Base-by-base conservation (phyloP, 1,140 invertebrate genomes). In the Drosophila biarmipes region DNA sequence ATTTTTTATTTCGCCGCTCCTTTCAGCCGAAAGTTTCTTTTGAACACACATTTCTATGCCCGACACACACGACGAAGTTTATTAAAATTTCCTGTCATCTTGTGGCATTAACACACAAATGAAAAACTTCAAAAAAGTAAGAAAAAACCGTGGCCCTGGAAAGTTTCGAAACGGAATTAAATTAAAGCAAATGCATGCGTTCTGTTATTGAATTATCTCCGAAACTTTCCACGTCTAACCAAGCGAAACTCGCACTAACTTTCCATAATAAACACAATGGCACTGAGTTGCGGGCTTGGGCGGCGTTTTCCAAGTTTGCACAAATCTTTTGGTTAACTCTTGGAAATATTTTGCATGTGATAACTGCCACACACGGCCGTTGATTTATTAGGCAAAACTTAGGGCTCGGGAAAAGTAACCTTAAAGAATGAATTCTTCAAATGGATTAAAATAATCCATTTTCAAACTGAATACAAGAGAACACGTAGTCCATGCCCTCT, bases 1-100 rank as follows among this genome's bases (percentile, higher is more conserved):
- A 12, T 21, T 31, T 64, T 34, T 12, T 53, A 43, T 45, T 27
- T 27, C 10, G n/a, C 6, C 31, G 15, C 14, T 52, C 48, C 29
- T 59, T 62, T 42, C 35, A 43, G 40, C 52, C n/a, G 8, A 67
- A 54, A 37, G 29, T 31, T 38, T 27, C 45, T 34, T 69, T 67
- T 76, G 57, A 64, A 49, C 62, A 80, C 74, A 56, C 58, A 78
- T 78, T 85, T 80, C 54, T 64, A 73, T 52, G 73, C 80, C 42
- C 45, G 56, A 55, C 54, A 75, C 78, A 61, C 57, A 46, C 27
- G 42, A 17, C 29, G n/a, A 38, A 51, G 27, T 54, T 75, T 76
- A 80, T 72, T 62, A 86, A 73, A 59, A 73, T 73, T 79, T 63
- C 35, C 57, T 63, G 71, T 63, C 71, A 63, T 73, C 69, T 53